Conservation (phyloP, 2,888 invertebrate genomes). For the Cantharis rustica region DNA sequence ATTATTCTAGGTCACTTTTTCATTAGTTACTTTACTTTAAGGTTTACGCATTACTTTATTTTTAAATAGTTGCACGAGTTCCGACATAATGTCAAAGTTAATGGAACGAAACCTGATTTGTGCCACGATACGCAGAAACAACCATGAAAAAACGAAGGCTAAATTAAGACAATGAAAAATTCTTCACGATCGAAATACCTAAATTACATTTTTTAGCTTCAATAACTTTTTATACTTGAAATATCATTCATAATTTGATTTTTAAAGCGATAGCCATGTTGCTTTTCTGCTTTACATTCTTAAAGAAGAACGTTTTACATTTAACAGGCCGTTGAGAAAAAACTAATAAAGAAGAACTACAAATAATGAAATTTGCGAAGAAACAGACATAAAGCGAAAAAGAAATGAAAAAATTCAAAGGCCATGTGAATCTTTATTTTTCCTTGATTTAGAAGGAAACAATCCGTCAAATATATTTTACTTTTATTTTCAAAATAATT, state of each 20-base stretch:
- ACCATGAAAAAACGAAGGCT: constrained; percentile 8
- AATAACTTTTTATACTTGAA: background rate
- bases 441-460: too few species aligned
- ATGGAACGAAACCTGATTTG: constrained; percentile 30
- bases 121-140: constrained; percentile 24
- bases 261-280: background rate
- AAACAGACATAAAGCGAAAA: too few species aligned
- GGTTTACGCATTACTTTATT: constrained; percentile 24
- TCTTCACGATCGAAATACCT: background rate
- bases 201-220: constrained; percentile 2
- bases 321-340: background rate
- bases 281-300: background rate
- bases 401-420: too few species aligned
- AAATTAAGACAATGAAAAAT: constrained; percentile 13
- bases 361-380: too few species aligned
- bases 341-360: background rate
- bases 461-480: too few species aligned
- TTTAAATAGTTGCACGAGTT: constrained; percentile 22
- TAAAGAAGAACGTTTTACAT: background rate
- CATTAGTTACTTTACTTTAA: constrained; percentile 28
- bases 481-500: too few species aligned
- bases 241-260: constrained; percentile 1
- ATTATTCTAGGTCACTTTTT: constrained; percentile 37
- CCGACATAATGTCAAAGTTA: constrained; percentile 28
- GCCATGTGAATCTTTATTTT: too few species aligned